Conservation (phyloP, 2,113 vertebrate species). For the Platanista minor region DNA sequence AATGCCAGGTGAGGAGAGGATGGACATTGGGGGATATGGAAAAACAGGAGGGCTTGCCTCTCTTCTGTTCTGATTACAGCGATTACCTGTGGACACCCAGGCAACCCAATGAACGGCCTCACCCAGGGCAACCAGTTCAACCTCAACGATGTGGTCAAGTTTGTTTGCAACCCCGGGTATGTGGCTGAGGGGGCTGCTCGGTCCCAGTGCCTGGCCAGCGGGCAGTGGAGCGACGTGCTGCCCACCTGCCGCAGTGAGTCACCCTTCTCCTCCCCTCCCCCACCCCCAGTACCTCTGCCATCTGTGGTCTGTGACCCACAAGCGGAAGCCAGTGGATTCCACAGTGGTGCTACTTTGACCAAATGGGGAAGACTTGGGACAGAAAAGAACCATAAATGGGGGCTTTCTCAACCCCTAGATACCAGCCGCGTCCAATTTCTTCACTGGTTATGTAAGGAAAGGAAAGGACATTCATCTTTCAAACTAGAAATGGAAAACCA, state of each 20-base stretch:
- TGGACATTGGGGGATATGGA: neutral
- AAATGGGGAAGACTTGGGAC: neutral
- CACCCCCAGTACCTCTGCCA: neutral
- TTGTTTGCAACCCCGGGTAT: constrained; percentile 92
- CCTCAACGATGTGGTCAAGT: constrained; percentile 92
- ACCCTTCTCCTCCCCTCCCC: neutral
- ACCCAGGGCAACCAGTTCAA: constrained; percentile 97
- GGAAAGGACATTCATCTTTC: neutral
- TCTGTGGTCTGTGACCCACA: neutral
- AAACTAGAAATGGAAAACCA: neutral
- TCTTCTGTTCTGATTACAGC: constrained; percentile 80
- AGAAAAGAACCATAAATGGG: neutral
- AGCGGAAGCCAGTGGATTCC: neutral
- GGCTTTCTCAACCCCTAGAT: neutral
- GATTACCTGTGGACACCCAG: constrained; percentile 97
- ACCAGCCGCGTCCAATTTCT: rapidly evolving
- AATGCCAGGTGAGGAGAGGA: neutral
- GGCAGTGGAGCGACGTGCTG: constrained; percentile 93
- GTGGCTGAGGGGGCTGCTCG: constrained; percentile 87
- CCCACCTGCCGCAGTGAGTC: constrained; percentile 94
- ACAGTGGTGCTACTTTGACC: neutral
- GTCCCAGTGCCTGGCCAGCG: constrained; percentile 92
- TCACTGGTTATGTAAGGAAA: neutral
- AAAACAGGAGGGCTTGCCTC: neutral
- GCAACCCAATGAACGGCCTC: constrained; percentile 91